Evolutionary conservation across 2,113 vertebrate species (phyloP), one percentile per base, ranked within the genome.

Genomic region (Oryzias woworae): DNA sequence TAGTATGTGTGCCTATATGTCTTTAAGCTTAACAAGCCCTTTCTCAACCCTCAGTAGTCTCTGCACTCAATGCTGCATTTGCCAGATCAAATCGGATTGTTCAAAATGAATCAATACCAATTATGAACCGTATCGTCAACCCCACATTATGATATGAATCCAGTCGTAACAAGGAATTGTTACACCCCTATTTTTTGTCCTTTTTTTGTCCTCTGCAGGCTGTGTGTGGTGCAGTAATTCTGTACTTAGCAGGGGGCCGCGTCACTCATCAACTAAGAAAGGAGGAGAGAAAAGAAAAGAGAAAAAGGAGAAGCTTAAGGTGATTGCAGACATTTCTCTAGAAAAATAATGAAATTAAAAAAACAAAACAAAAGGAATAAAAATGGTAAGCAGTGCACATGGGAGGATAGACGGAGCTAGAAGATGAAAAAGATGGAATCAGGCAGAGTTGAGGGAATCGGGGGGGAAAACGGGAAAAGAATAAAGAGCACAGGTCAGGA

Each of bases 401-500:
- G 71, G 66, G 51, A 45, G 51, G 44, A 50, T 62, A 71, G 69
- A 48, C 45, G 47, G 44, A 60, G 70, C 14, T 14, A 15, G 44
- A 45, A 69, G 67, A 81, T 58, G 71, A 64, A 75, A 67, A 56
- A 73, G 68, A 79, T 17, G 36, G 56, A 82, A 80, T 67, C 53
- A 81, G 63, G 71, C 58, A 58, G 56, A 49, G 66, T 56, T 0
- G 51, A 14, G 66, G 52, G 55, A 23, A 4, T 51, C 16, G 16
- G 18, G 13, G 41, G 14, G 13, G 45, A 26, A 20, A 24, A 51
- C 17, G 52, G 51, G 55, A 49, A 64, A 62, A 70, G 66, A 64
- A 81, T 71, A 68, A 82, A 86, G 77, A 71, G 50, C 42, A 43
- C 61, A 72, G 73, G 81, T 81, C 59, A 50, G 55, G 60, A 78